Evolutionary conservation across 1,140 invertebrate species (phyloP).

Genomic region (Drosophila mojavensis): DNA sequence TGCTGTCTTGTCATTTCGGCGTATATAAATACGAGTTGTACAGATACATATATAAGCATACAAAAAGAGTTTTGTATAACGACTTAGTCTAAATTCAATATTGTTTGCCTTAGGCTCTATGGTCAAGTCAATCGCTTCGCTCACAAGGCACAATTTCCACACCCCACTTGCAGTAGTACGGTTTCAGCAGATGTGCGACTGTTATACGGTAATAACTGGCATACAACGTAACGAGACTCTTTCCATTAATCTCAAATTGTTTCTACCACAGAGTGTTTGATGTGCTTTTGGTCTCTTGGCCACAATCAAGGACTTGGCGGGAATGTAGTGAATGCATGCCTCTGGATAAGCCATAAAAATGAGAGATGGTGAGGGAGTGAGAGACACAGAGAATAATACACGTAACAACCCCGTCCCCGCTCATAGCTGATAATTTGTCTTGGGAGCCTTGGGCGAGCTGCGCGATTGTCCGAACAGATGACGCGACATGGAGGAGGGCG

Average conservation of each 20-base stretch:
- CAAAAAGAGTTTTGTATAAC: constrained; percentile 9
- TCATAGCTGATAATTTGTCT: constrained; percentile 76
- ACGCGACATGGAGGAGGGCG: constrained; percentile 38
- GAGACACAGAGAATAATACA: constrained; percentile 12
- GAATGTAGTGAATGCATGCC: constrained; percentile 33
- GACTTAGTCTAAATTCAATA: constrained; percentile 11
- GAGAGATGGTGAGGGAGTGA: background rate
- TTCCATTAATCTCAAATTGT: constrained; percentile 8
- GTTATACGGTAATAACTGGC: background rate
- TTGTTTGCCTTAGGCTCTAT: constrained; percentile 2
- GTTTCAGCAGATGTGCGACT: background rate
- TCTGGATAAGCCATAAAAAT: constrained; percentile 10
- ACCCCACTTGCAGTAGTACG: background rate
- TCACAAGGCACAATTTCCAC: constrained; percentile 23
- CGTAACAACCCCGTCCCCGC: constrained; percentile 25
- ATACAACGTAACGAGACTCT: too few species aligned
- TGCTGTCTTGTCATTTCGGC: too few species aligned
- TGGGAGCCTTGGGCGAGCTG: constrained; percentile 58
- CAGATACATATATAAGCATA: background rate
- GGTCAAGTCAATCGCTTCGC: constrained; percentile 15
- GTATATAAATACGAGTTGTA: too few species aligned
- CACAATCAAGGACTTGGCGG: constrained; percentile 9
- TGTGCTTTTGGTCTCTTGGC: constrained; percentile 2
- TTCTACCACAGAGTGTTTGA: background rate
- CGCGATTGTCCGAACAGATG: constrained; percentile 57